Base-by-base conservation (phyloP, 2,888 invertebrate genomes). In the Microdon myrmicae region DNA sequence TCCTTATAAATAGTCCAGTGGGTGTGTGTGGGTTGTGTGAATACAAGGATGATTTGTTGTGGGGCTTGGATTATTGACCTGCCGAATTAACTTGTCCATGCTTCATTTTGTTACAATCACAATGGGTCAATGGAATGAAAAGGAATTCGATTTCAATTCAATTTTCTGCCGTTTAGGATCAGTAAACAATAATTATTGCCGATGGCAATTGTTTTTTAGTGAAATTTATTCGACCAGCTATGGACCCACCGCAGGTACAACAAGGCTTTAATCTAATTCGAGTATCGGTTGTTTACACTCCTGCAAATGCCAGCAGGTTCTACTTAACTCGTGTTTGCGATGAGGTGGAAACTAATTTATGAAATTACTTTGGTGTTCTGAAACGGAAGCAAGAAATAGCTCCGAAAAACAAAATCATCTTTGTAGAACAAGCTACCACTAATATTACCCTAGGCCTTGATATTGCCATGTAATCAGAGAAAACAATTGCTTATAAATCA, bases 81-180 rank as follows among this genome's bases (percentile, higher is more conserved):
- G 43, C 37, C 19, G 34, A 51, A 58, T 58, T 51, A 64, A 53
- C 45, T 53, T 58, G 23, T 53, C 58, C 51, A 64, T 47, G 51
- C 37, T 45, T 64, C 58, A 56, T 58, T 64, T 58, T 34, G 53
- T 48, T 29, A 31, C 64, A 43, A 47, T 53, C 58, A 45, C 45
- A 56, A 28, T 38, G 41, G 47, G 58, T 58, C 58, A 64, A 51
- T 51, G 39, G 51, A 31, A 58, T 34, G 32, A 44, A 49, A 39
- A 41, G 29, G 25, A 47, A 51, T 58, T 51, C 51, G 51, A 58
- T 58, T 64, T 45, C 44, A 3, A 47, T 58, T 64, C 64, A 51
- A 64, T 64, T 64, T 58, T 64, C 64, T 64, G 58, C 58, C 41
- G 53, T 53, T 64, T 58, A 51, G 39, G 58, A 32, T 43, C 43